These are phyloP conservation scores for Acleris emargana DNA, from an alignment of 2,888 invertebrate species.

Conservation along the genomic window DNA sequence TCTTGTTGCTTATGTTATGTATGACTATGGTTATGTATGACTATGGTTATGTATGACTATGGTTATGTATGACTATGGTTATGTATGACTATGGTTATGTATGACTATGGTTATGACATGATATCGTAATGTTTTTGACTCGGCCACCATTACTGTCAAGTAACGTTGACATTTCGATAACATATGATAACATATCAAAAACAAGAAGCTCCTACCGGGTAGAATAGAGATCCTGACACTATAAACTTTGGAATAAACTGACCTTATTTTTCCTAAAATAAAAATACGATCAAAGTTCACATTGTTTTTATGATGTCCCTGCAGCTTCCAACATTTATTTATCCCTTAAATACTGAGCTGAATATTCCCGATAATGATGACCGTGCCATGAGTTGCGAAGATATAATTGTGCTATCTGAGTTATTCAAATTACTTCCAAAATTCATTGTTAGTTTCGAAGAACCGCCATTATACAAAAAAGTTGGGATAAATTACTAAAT, in stretches of 20 bases:
- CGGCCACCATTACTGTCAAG: no score
- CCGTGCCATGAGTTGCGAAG: constrained; percentile 34
- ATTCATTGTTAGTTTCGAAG: constrained; percentile 37
- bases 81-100: no score
- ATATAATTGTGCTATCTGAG: constrained; percentile 34
- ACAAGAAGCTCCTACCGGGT: neutral
- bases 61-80: no score
- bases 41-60: no score
- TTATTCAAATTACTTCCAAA: constrained; percentile 37
- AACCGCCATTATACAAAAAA: constrained; percentile 43
- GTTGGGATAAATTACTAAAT: constrained; percentile 57
- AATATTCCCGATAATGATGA: constrained; percentile 28
- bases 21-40: no score
- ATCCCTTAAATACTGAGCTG: neutral
- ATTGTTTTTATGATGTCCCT: neutral
- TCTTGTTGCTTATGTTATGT: no score
- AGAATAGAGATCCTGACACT: neutral
- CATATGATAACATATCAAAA: neutral
- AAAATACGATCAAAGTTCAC: neutral
- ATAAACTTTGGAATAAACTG: neutral
- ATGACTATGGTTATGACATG: no score
- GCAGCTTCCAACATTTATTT: neutral
- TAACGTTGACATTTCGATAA: no score
- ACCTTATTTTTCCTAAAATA: neutral
- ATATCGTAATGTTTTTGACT: no score